Evolutionary conservation across 2,797 vertebrate species (phyloP).

Genomic region (Xenopus petersii): DNA sequence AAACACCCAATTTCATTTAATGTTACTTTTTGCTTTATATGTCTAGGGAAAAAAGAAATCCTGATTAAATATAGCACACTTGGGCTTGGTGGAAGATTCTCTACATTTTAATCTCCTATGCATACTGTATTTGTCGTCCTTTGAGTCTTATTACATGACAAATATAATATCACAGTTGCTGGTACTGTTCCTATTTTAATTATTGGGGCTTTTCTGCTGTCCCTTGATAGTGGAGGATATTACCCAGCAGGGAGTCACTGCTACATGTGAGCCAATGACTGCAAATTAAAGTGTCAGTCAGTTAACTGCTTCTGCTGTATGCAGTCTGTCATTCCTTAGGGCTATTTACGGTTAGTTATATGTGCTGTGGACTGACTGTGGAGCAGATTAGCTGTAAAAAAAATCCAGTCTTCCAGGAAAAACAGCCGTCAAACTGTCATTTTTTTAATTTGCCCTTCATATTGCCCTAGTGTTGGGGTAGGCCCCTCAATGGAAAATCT

Average conservation of each 20-base stretch:
- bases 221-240: background rate
- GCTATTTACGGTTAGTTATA: background rate
- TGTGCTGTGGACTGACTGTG: too few relatives aligned
- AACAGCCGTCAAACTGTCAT: too few relatives aligned
- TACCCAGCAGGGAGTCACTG: conserved; percentile 1
- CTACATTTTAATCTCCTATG: background rate
- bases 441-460: too few relatives aligned
- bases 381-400: too few relatives aligned
- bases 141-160: background rate
- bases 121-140: background rate
- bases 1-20: too few relatives aligned
- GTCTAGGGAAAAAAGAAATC: too few relatives aligned
- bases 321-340: background rate
- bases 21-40: too few relatives aligned
- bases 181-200: conserved; percentile 1
- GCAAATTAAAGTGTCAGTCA: background rate
- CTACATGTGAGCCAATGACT: background rate
- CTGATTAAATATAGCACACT: too few relatives aligned
- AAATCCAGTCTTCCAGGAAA: too few relatives aligned
- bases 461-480: too few relatives aligned
- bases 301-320: background rate
- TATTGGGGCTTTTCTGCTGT: background rate
- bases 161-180: background rate
- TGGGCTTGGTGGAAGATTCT: too few relatives aligned
- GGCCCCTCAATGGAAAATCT: too few relatives aligned